These are phyloP conservation scores for Atta texana DNA, from an alignment of 1,140 invertebrate species.

Conservation along the genomic window DNA sequence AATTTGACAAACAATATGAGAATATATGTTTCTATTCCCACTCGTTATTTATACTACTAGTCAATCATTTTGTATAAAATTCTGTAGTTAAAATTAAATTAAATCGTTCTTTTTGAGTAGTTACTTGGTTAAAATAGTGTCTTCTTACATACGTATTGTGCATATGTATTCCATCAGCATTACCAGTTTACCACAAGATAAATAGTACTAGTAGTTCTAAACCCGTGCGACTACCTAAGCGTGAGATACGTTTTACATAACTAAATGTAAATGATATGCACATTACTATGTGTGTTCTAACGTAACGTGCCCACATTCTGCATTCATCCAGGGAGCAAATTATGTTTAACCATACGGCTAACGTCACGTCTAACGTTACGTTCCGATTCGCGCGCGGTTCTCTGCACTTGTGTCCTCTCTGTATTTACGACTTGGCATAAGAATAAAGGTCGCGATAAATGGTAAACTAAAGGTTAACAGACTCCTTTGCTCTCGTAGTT, in stretches of 20 bases:
- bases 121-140: neutral
- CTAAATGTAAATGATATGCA: conserved; percentile 62
- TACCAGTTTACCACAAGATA: neutral
- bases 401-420: neutral
- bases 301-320: conserved; percentile 14
- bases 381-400: neutral
- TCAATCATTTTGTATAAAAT: neutral
- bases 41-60: neutral
- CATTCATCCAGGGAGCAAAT: conserved; percentile 39
- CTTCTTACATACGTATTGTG: neutral
- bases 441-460: conserved; percentile 46
- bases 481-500: conserved; percentile 1
- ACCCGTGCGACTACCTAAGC: conserved; percentile 13
- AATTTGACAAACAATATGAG: no score
- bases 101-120: neutral
- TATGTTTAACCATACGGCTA: conserved; percentile 36
- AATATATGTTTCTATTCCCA: no score
- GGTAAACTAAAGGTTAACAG: conserved; percentile 41
- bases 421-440: no score
- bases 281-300: conserved; percentile 31
- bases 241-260: conserved; percentile 33
- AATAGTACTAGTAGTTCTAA: conserved; percentile 12
- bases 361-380: neutral
- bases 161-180: conserved; percentile 21
- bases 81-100: neutral